phyloP scores from a whole-genome alignment of 2,888 invertebrate genomes.

The Agonopterix subpropinquella region DNA sequence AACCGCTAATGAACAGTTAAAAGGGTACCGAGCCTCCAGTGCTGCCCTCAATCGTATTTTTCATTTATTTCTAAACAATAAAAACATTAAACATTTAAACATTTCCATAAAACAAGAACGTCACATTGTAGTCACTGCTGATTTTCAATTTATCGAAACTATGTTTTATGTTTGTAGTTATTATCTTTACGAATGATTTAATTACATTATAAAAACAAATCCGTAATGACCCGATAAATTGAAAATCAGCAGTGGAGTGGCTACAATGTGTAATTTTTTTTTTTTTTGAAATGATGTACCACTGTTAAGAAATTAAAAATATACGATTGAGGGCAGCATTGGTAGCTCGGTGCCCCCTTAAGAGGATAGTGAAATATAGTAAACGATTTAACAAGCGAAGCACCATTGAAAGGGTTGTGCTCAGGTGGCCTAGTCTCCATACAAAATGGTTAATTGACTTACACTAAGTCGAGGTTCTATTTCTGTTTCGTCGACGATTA shows the following conservation, averaged over 20 bases:
- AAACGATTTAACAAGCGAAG: conserved; percentile 37
- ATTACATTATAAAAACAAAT: too few relatives aligned
- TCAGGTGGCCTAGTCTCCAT: conserved; percentile 29
- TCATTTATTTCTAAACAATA: too few relatives aligned
- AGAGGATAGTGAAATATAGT: not conserved
- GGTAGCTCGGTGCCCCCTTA: too few relatives aligned
- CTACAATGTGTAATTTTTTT: too few relatives aligned
- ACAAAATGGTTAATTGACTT: conserved; percentile 9
- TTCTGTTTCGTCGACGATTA: conserved; percentile 10
- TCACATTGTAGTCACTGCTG: conserved; percentile 4
- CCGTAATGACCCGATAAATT: too few relatives aligned
- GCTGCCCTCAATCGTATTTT: too few relatives aligned
- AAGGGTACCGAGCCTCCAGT: conserved; percentile 12
- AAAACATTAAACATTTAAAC: too few relatives aligned
- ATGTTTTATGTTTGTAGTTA: too few relatives aligned
- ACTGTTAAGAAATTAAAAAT: not conserved
- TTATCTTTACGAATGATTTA: too few relatives aligned
- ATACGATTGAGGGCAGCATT: not conserved
- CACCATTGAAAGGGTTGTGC: conserved; percentile 53
- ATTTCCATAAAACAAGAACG: conserved; percentile 3
- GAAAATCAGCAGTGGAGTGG: too few relatives aligned
- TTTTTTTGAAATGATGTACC: too few relatives aligned
- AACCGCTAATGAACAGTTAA: conserved; percentile 52
- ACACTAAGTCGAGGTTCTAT: conserved; percentile 14
- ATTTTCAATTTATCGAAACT: too few relatives aligned